Evolutionary conservation across 2,113 vertebrate species (phyloP).

Genomic region (Paramormyrops kingsleyae): DNA sequence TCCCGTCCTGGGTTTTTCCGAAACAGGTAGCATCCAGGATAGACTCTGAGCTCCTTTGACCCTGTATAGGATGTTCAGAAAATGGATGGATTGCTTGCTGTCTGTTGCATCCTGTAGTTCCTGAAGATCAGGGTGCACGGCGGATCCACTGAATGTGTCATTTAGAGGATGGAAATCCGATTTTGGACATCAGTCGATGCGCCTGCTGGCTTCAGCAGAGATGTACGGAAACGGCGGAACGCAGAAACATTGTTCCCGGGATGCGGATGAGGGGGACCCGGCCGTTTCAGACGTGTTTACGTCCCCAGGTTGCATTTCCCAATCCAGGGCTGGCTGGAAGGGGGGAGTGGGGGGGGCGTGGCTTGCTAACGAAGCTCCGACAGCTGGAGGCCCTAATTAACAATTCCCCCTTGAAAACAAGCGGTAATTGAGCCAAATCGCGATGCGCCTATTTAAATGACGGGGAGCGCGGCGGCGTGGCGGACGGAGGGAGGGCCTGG

Average conservation of each 20-base stretch:
- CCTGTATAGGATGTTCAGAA: background rate
- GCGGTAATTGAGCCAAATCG: constrained; percentile 59
- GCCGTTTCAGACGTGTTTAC: constrained; percentile 62
- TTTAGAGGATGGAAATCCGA: background rate
- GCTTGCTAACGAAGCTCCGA: constrained; percentile 65
- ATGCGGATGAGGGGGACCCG: background rate
- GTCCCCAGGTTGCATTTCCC: constrained; percentile 54
- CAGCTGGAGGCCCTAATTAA: constrained; percentile 78
- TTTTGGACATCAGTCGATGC: background rate
- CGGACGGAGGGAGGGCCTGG: background rate
- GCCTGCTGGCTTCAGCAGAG: background rate
- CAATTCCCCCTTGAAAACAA: constrained; percentile 66
- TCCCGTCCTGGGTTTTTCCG: background rate
- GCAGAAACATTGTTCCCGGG: background rate
- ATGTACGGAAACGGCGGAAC: background rate
- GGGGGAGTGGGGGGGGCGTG: constrained; percentile 41
- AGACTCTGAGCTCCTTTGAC: background rate
- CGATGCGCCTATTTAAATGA: constrained; percentile 20
- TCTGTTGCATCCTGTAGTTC: background rate
- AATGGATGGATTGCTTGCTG: background rate
- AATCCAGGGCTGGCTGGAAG: constrained; percentile 37
- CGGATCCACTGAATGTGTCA: background rate
- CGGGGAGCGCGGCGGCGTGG: background rate
- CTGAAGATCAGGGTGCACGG: background rate
- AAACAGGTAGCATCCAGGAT: background rate